Base-by-base conservation (phyloP, 2,113 vertebrate species). In the Tetraodon nigroviridis region DNA sequence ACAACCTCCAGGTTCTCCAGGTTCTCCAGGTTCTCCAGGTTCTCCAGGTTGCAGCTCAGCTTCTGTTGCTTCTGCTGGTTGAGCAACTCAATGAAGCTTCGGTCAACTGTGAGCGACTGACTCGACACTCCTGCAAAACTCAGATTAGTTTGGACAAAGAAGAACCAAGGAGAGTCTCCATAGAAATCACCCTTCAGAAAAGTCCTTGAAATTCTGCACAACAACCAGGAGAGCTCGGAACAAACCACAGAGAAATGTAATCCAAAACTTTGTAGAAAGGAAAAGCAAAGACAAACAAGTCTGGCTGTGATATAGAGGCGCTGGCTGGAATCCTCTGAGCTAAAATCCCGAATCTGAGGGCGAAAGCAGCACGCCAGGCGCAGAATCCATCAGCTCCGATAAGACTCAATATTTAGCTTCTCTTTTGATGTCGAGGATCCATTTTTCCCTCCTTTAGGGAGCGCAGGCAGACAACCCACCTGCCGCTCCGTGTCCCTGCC, bases 371-470 rank as follows among this genome's bases (percentile, higher is more conserved):
- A 51, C 51, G 51, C 61, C 27, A 32, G 24, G 47, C 29, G 50
- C 40, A 58, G 45, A 61, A 58, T 52, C 44, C 7, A 13, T 69
- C 51, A 69, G 50, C 52, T 65, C 62, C 68, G 53, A 73, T 29
- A 45, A 55, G 53, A 37, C 57, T 51, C 41, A 14, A 1, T 17
- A 6, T 16, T 59, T 41, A 18, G 27, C 15, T 47, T 41, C 24
- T 42, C 69, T 72, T 71, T 72, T 74, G 76, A 74, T 66, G 73
- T 58, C 24, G 55, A 61, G 32, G 40, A 72, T 69, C 46, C 59
- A 77, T 79, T 78, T 57, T 72, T 64, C 59, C 58, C 46, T 27
- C 61, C 52, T 44, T 69, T 66, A 74, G 58, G 72, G 50, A 32
- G 5, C 19, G 52, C 67, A 58, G 41, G 61, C 55, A 64, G 66